Evolutionary conservation across 2,888 invertebrate species (phyloP), one percentile per base, ranked within the genome.

Genomic region (Sphinx pinastri): DNA sequence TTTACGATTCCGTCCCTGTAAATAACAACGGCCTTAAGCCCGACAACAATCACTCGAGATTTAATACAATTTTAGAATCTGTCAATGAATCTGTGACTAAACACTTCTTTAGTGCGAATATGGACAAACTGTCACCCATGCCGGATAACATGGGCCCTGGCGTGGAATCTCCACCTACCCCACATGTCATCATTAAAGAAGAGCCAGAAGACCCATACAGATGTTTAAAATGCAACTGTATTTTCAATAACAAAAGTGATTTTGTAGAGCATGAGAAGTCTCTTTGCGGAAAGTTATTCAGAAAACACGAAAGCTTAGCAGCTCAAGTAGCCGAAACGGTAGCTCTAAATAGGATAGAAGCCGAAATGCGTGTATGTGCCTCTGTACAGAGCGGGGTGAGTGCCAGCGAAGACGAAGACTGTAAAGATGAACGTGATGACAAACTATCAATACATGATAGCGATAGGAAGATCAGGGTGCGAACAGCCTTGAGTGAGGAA

Each of bases 401-500:
- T 55, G 94, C 94, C n/a, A 95, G 95, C 76, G 95, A 95, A 79
- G 96, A 95, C 74, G 96, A 96, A 76, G 95, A 95, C 75, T 92
- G 91, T 69, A 88, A 89, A 80, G 91, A 94, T 68, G 91, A 92
- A 38, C 88, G 90, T n/a, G 92, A 95, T 70, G 95, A 95, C 71
- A 95, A 94, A 81, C 94, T 94, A 58, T 91, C 94, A 54, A 89
- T 95, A 69, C 93, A 94, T 68, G 96, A 96, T 78, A 95, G 94
- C 25, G 97, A 97, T 57, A 95, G 97, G 75, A 97, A 98, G 86
- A 98, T 98, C 14, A 95, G 99, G 77, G 98, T 99, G 1, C 95
- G 99, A 71, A 99, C 99, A 10, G 96, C 99, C 75, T 97, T 99
- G 74, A 98, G 97, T 59, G 99, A 99, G 82, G 98, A 98, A 84